Evolutionary conservation across 1,140 invertebrate genomes (phyloP), one percentile per base, ranked within the genome.

Genomic region (Pseudomyrmex dendroicus): DNA sequence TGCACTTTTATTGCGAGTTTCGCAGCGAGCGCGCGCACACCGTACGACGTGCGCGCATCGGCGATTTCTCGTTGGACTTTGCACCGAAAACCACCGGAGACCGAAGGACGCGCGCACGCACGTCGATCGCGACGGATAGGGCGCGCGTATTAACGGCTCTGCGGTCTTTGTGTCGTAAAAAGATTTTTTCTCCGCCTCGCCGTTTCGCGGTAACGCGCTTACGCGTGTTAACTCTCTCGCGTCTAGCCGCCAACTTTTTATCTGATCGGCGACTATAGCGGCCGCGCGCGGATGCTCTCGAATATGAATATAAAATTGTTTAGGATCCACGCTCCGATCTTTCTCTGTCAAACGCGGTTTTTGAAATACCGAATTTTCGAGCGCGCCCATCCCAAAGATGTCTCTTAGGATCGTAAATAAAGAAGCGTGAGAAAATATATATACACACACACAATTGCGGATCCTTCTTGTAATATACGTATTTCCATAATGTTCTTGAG

Each of bases 1-100:
- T 85, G 20, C 63, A 83, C 67, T 83, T 80, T 83, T 86, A 84
- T 83, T 68, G 83, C 82, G 61, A 57, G 84, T 78, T 83, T 85
- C 54, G 54, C 82, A 48, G 67, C 59, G 20, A 52, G n/a, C 68
- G 67, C 44, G 57, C 52, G 54, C 4, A 25, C 15, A 20, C 20
- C 20, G 44, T 35, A 7, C 63, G 35, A 8, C 35, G 35, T 3
- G n/a, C n/a, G n/a, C 56, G 56, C 56, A 8, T 15, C 46, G 13
- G 25, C 74, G 35, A 17, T 59, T 57, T 80, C 56, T 46, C 48
- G 59, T 74, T 15, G 35, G 9, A 46, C 70, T 35, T n/a, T 70
- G 10, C 10, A 25, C 52, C 44, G 64, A 68, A 22, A 78, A n/a
- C 76, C 35, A 35, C 48, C 64, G 44, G 56, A 35, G 68, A 62